A percentile compares a stretch with the other conserved stretches of the same genome.
Evolutionary conservation across 2,797 vertebrate genomes (phyloP).

Genomic region (Sebastes trivittatus): DNA sequence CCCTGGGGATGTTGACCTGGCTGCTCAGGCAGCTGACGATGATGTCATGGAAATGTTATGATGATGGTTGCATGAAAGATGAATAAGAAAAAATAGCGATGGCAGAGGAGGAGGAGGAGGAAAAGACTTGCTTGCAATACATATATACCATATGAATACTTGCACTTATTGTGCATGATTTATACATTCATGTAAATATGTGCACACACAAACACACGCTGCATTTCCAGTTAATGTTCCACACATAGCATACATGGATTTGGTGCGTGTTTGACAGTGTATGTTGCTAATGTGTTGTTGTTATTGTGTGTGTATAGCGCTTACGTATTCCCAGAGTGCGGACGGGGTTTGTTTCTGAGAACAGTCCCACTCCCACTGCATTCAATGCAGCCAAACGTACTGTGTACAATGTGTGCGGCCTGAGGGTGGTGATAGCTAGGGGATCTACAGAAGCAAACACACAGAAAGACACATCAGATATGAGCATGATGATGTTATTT

Average conservation of each 20-base stretch:
- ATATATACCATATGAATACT: background rate
- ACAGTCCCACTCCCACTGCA: conserved; percentile 66
- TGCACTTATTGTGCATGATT: background rate
- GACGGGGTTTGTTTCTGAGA: conserved; percentile 59
- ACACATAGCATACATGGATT: background rate
- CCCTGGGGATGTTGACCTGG: too few relatives aligned
- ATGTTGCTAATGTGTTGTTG: background rate
- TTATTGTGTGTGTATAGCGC: conserved; percentile 31
- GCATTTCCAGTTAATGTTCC: background rate
- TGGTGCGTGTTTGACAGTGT: background rate
- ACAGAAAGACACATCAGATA: background rate
- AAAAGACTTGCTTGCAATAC: background rate
- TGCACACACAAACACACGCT: background rate
- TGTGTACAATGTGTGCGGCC: conserved; percentile 73
- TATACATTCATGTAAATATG: background rate
- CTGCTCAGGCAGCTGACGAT: conserved; percentile 27
- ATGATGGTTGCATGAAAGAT: conserved; percentile 34
- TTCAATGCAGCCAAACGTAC: conserved; percentile 79
- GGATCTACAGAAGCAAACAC: conserved; percentile 46
- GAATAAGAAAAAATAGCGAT: conserved; percentile 27
- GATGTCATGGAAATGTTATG: conserved; percentile 39
- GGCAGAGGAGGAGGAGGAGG: conserved; percentile 14
- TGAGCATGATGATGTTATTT: background rate
- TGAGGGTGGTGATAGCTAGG: conserved; percentile 59
- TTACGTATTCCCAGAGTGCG: conserved; percentile 75